These are phyloP conservation scores for Drosophila kanapiae DNA, from an alignment of 1,140 invertebrate species.

Conservation along the genomic window DNA sequence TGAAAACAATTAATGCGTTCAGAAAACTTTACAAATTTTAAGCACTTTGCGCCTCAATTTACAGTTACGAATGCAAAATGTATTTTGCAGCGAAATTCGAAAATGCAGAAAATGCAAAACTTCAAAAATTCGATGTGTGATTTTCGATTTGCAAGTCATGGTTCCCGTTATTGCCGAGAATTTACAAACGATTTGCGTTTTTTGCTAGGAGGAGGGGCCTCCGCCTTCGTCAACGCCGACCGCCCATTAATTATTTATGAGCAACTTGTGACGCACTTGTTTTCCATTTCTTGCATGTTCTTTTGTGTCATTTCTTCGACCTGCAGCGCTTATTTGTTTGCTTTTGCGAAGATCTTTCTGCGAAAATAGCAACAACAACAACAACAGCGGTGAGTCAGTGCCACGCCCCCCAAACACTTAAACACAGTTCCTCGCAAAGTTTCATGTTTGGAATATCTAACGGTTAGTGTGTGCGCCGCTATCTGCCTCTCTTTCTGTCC, in stretches of 20 bases:
- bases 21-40: not conserved
- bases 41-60: not conserved
- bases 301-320: not conserved
- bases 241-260: slow-evolving; percentile 43
- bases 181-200: slow-evolving; percentile 8
- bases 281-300: slow-evolving; percentile 14
- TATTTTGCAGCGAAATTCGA: not conserved
- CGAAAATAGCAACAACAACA: not conserved
- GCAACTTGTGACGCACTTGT: slow-evolving; percentile 46
- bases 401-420: not conserved
- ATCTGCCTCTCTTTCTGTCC: not conserved
- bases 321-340: not conserved
- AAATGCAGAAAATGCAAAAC: not conserved
- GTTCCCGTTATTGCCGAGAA: slow-evolving; percentile 30
- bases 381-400: slow-evolving; percentile 7
- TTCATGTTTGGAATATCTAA: slow-evolving; percentile 5
- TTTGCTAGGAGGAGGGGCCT: too few species aligned
- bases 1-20: not conserved
- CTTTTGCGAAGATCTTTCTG: slow-evolving; percentile 9
- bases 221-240: too few species aligned
- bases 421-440: not conserved
- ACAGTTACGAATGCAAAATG: slow-evolving; percentile 4
- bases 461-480: not conserved
- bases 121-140: too few species aligned
- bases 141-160: slow-evolving; percentile 33